Percentiles rank a stretch among this genome's conserved stretches.
phyloP scores from a whole-genome alignment of 2,888 invertebrate species.

The Branchinecta sandiegonensis region DNA sequence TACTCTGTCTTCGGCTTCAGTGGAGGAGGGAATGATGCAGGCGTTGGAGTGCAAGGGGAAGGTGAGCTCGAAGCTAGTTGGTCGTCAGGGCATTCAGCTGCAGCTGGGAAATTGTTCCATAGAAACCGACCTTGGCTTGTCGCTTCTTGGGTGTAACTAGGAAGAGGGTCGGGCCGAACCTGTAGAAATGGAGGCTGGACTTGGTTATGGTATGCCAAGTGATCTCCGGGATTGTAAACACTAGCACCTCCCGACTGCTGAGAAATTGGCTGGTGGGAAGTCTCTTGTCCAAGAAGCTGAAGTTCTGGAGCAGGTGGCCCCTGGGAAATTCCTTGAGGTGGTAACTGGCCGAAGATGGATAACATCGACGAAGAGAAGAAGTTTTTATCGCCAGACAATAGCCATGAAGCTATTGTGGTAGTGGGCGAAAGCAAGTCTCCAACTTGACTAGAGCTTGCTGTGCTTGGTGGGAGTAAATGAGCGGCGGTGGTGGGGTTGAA shows the following conservation, averaged over 20 bases:
- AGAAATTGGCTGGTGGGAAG: background rate
- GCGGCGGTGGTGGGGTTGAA: background rate
- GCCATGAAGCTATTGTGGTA: constrained; percentile 21
- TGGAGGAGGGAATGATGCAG: constrained; percentile 33
- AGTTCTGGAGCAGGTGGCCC: background rate
- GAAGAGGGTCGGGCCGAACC: background rate
- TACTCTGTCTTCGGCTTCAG: constrained; percentile 34
- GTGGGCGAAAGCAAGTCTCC: constrained; percentile 22
- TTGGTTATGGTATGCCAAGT: background rate
- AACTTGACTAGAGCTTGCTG: constrained; percentile 8
- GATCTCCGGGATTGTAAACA: background rate
- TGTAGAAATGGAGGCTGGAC: background rate
- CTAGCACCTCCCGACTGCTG: background rate
- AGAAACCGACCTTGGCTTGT: constrained; percentile 34
- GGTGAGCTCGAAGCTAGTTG: constrained; percentile 34
- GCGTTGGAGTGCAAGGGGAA: constrained; percentile 31
- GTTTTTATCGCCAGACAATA: constrained; percentile 2
- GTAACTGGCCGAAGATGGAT: background rate
- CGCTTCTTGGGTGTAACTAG: constrained; percentile 40
- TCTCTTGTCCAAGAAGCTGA: background rate
- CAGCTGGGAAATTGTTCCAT: constrained; percentile 31
- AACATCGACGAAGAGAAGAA: background rate
- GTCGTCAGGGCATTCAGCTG: constrained; percentile 33
- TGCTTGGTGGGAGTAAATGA: background rate
- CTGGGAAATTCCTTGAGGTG: background rate